These are phyloP conservation scores for Trinorchestia longiramus DNA, from an alignment of 1,140 invertebrate genomes.

Conservation along the genomic window DNA sequence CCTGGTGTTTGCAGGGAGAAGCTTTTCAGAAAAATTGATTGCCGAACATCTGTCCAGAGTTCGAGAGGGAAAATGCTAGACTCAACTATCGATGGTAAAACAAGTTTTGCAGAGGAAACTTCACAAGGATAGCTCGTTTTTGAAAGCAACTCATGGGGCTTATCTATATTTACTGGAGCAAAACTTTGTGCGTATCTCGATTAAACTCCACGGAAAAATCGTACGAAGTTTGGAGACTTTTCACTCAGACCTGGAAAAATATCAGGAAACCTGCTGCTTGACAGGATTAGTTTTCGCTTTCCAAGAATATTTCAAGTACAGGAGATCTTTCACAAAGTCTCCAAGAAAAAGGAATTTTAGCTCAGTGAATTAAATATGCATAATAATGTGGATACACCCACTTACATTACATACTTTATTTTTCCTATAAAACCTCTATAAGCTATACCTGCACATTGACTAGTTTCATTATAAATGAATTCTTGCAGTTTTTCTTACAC, in stretches of 20 bases:
- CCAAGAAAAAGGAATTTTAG: neutral
- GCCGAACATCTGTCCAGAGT: neutral
- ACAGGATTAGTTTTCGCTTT: constrained; percentile 29
- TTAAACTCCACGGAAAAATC: constrained; percentile 45
- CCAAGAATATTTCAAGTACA: neutral
- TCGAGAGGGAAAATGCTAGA: neutral
- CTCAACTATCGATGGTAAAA: neutral
- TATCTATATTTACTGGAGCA: constrained; percentile 50
- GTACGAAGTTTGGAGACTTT: constrained; percentile 38
- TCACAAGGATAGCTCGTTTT: constrained; percentile 7
- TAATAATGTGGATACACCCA: neutral
- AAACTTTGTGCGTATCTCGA: constrained; percentile 49
- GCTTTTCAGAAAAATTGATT: neutral
- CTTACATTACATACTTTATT: neutral
- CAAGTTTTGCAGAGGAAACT: neutral
- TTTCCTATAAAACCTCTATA: neutral
- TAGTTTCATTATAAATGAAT: neutral
- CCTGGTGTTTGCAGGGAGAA: neutral
- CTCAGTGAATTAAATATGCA: neutral
- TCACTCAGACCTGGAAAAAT: neutral
- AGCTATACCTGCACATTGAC: neutral
- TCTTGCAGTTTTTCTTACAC: neutral
- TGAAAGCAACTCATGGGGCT: neutral
- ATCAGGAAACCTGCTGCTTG: constrained; percentile 11
- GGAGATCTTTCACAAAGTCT: neutral